phyloP scores from a whole-genome alignment of 2,113 vertebrate genomes.

The Chloropsis cyanopogon region DNA sequence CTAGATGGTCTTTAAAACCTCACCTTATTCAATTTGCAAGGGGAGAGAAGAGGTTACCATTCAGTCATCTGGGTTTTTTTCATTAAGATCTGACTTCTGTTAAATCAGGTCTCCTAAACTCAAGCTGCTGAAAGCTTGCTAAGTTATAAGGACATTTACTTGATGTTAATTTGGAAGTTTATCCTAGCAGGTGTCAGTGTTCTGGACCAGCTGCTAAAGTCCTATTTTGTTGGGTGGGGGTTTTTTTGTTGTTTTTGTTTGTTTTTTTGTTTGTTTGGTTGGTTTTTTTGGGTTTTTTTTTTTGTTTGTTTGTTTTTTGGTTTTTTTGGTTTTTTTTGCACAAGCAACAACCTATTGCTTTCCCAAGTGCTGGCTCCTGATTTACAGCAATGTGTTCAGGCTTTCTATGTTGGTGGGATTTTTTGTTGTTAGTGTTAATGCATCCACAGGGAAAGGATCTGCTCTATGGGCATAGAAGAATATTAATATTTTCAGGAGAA shows the following conservation, averaged over 20 bases:
- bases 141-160: background rate
- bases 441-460: background rate
- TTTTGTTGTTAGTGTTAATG: background rate
- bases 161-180: background rate
- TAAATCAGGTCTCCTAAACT: background rate
- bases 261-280: too few species aligned
- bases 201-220: background rate
- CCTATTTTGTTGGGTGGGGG: background rate
- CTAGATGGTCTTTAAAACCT: background rate
- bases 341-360: background rate
- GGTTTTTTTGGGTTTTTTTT: too few species aligned
- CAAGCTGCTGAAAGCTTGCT: background rate
- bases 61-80: rapidly evolving
- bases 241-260: too few species aligned
- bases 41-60: background rate
- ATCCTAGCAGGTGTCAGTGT: background rate
- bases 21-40: background rate
- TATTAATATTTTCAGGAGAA: background rate
- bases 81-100: background rate
- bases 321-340: background rate
- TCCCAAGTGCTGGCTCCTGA: background rate
- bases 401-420: background rate
- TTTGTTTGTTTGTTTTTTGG: background rate
- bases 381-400: rapidly evolving
- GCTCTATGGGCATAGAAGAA: background rate